These are phyloP conservation scores for Clepsis dumicolana DNA, from an alignment of 2,888 invertebrate species.

Conservation along the genomic window DNA sequence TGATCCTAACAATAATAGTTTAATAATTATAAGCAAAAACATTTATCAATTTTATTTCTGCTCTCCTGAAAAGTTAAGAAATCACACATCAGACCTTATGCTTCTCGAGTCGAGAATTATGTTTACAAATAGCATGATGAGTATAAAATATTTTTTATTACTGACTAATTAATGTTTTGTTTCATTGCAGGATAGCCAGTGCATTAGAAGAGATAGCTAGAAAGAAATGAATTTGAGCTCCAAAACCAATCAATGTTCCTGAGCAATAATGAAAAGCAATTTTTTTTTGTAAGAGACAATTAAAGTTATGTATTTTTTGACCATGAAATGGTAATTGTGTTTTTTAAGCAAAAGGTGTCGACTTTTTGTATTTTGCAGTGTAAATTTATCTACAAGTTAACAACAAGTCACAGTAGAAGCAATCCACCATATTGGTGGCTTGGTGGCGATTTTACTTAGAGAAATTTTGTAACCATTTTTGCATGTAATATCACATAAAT, in stretches of 20 bases:
- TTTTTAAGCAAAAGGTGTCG: background rate
- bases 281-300: background rate
- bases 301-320: background rate
- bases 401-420: background rate
- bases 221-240: constrained; percentile 47
- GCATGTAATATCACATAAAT: constrained; percentile 7
- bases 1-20: too few species aligned
- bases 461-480: background rate
- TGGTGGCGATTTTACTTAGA: constrained; percentile 7
- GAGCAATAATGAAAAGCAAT: background rate
- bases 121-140: too few species aligned
- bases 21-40: too few species aligned
- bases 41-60: too few species aligned
- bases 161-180: background rate
- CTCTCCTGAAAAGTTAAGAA: too few species aligned
- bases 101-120: too few species aligned
- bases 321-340: background rate
- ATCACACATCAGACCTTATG: too few species aligned
- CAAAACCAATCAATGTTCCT: background rate
- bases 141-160: too few species aligned
- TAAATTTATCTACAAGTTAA: background rate
- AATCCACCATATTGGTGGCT: background rate
- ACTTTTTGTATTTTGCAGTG: background rate
- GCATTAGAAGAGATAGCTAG: constrained; percentile 56
- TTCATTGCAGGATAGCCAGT: constrained; percentile 56